Evolutionary conservation across 2,888 invertebrate genomes (phyloP).

Genomic region (Suillia variegata): DNA sequence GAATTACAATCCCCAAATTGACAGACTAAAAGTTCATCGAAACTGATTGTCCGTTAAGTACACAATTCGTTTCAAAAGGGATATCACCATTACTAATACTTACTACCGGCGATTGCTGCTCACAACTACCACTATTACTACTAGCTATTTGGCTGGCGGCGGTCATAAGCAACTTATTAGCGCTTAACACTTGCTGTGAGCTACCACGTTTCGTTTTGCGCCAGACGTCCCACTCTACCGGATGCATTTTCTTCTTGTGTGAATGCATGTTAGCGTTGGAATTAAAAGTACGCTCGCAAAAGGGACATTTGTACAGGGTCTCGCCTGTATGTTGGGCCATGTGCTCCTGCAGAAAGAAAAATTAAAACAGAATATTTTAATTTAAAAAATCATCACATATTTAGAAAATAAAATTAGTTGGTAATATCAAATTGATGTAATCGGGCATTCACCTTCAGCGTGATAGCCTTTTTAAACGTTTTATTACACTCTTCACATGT

Average conservation of each 20-base stretch:
- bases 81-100: too few relatives aligned
- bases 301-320: constrained; percentile 55
- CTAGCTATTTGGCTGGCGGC: too few relatives aligned
- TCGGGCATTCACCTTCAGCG: constrained; percentile 44
- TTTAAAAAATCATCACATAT: too few relatives aligned
- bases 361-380: too few relatives aligned
- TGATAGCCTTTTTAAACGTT: constrained; percentile 57
- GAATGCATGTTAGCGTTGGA: constrained; percentile 60
- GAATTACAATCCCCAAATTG: too few relatives aligned
- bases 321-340: constrained; percentile 60
- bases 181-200: constrained; percentile 42
- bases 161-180: not conserved
- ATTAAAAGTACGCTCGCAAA: constrained; percentile 59
- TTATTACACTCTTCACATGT: constrained; percentile 57
- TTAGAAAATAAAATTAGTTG: not conserved
- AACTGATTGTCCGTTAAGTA: too few relatives aligned
- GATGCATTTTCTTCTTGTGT: constrained; percentile 57
- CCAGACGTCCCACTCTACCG: constrained; percentile 56
- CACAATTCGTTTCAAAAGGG: too few relatives aligned
- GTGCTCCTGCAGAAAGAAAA: constrained; percentile 56
- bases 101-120: too few relatives aligned
- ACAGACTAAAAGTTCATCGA: too few relatives aligned
- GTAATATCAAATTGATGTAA: not conserved
- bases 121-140: too few relatives aligned
- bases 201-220: constrained; percentile 52